Evolutionary conservation across 2,113 vertebrate genomes (phyloP), one percentile per base, ranked within the genome.

Genomic region (Cottus gobio): DNA sequence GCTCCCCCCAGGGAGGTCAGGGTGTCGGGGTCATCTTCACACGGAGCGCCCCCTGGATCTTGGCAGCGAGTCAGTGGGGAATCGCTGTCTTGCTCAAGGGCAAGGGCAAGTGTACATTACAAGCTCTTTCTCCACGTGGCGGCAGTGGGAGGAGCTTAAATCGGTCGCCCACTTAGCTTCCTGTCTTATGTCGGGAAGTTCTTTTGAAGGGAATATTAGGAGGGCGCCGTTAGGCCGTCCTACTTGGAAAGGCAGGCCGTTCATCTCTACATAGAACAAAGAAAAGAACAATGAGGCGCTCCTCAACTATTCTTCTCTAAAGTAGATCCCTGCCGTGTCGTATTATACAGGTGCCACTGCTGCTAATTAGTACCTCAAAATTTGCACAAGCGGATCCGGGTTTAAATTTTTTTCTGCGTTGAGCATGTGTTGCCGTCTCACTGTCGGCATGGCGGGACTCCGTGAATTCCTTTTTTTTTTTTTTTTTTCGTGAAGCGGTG

Each of bases 1-100:
- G 61, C 76, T 75, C 64, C 86, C 86, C 68, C 60, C 13, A 46
- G 83, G 79, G 80, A 86, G 86, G 87, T 87, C 72, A 75, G 79
- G 72, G 77, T 48, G 66, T 50, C 8, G 20, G 67, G 89, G 89
- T 91, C 90, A 83, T 85, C 80, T 83, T 89, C 87, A 85, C 88
- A 77, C 13, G n/a, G 69, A 39, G 50, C 6, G 31, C 71, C 84
- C 71, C 71, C 78, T 6, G 39, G 83, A 89, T 85, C 81, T 64
- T 6, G 67, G 71, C 74, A 66, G 64, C 11, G 15, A 61, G 77
- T 84, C 89, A 80, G 60, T 36, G 58, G 89, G 88, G 89, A 89
- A 67, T 81, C 30, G 2, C 56, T 57, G 79, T 73, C 66, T 80
- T 80, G 85, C 87, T 92, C 87, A 91, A 93, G 89, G 89, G 89